These are phyloP conservation scores for Lichenostomus cassidix DNA, from an alignment of 2,113 vertebrate genomes.

Conservation along the genomic window DNA sequence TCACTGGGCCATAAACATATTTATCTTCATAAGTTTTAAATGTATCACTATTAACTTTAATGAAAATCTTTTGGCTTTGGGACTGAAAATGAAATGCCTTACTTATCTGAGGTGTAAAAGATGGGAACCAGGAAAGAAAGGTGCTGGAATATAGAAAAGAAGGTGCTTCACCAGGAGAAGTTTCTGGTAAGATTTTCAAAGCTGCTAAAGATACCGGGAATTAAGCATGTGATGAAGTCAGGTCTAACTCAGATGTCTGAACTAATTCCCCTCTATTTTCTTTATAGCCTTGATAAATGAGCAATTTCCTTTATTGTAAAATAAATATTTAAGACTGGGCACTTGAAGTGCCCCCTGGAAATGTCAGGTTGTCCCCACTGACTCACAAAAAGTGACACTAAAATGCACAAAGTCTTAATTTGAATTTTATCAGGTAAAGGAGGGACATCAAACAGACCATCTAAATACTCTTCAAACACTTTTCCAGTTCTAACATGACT, in stretches of 20 bases:
- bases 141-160: not conserved
- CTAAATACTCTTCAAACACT: not conserved
- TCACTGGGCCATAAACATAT: not conserved
- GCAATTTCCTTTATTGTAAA: not conserved
- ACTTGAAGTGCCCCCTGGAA: not conserved
- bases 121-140: not conserved
- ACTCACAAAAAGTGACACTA: not conserved
- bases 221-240: not conserved
- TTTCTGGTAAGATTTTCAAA: not conserved
- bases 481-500: not conserved
- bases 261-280: not conserved
- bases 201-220: not conserved
- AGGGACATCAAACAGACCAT: not conserved
- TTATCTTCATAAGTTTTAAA: not conserved
- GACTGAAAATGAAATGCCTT: not conserved
- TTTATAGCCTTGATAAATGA: not conserved
- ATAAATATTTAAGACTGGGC: not conserved
- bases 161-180: not conserved
- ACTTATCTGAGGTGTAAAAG: not conserved
- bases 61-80: not conserved
- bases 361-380: not conserved
- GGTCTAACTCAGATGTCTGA: not conserved
- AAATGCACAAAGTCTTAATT: not conserved
- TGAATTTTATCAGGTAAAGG: not conserved
- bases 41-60: rapidly evolving